Evolutionary conservation across 2,113 vertebrate species (phyloP).

Genomic region (Hystrix cristata): DNA sequence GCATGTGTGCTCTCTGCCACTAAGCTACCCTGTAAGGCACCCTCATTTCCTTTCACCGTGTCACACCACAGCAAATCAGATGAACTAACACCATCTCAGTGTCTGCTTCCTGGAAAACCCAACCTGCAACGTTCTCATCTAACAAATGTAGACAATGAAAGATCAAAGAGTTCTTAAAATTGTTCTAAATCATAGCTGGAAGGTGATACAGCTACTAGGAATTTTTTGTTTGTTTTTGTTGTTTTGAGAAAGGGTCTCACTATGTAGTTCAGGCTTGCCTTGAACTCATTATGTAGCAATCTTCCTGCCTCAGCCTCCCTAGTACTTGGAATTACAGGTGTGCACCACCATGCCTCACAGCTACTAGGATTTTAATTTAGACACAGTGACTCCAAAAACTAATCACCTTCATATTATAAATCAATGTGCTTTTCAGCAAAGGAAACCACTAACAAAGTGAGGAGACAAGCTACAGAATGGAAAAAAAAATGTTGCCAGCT

Average conservation of each 20-base stretch:
- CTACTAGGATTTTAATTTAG: conserved; percentile 11
- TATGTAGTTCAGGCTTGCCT: neutral
- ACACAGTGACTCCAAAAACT: neutral
- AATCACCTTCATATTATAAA: conserved; percentile 25
- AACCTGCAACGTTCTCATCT: neutral
- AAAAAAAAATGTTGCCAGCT: neutral
- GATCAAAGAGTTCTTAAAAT: neutral
- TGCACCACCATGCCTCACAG: neutral
- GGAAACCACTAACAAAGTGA: neutral
- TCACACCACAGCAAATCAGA: neutral
- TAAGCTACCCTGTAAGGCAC: neutral
- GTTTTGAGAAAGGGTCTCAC: neutral
- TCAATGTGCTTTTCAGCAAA: neutral
- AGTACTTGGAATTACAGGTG: neutral
- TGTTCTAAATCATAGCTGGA: neutral
- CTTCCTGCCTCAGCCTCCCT: neutral
- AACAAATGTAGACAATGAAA: neutral
- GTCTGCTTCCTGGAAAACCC: neutral
- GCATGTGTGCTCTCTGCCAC: neutral
- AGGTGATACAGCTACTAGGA: neutral
- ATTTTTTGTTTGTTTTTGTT: neutral
- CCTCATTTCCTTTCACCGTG: neutral
- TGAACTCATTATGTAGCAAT: neutral
- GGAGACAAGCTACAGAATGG: neutral
- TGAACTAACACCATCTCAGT: neutral